Evolutionary conservation across 2,113 vertebrate species (phyloP).

Genomic region (Calonectris borealis): DNA sequence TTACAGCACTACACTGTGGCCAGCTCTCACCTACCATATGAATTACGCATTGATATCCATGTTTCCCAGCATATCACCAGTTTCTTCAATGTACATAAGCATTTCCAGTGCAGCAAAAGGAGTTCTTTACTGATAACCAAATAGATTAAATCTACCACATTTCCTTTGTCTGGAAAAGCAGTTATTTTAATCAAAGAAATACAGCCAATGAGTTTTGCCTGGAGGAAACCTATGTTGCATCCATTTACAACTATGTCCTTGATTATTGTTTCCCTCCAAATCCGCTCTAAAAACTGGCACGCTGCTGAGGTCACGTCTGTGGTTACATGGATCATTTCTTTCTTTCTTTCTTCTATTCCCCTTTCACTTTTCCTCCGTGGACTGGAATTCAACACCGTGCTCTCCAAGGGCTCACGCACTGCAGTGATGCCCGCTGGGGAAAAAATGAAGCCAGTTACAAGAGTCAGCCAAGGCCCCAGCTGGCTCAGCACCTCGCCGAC

Average conservation of each 20-base stretch:
- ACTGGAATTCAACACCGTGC: background rate
- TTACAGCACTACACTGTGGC: background rate
- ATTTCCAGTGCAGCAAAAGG: background rate
- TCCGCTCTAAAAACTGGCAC: background rate
- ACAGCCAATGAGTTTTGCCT: background rate
- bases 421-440: background rate
- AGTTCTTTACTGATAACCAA: background rate
- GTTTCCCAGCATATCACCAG: background rate
- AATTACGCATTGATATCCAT: background rate
- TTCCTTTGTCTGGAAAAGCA: background rate
- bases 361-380: background rate
- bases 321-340: background rate
- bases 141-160: background rate
- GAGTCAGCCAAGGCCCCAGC: background rate
- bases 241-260: background rate
- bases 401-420: background rate
- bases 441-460: background rate
- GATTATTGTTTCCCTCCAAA: background rate
- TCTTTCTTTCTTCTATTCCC: background rate
- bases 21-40: background rate
- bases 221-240: background rate
- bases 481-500: background rate
- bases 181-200: constrained; percentile 11
- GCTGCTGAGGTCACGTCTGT: background rate
- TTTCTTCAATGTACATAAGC: background rate